These are phyloP conservation scores for Clarias gariepinus DNA, from an alignment of 2,113 vertebrate species.

Conservation along the genomic window DNA sequence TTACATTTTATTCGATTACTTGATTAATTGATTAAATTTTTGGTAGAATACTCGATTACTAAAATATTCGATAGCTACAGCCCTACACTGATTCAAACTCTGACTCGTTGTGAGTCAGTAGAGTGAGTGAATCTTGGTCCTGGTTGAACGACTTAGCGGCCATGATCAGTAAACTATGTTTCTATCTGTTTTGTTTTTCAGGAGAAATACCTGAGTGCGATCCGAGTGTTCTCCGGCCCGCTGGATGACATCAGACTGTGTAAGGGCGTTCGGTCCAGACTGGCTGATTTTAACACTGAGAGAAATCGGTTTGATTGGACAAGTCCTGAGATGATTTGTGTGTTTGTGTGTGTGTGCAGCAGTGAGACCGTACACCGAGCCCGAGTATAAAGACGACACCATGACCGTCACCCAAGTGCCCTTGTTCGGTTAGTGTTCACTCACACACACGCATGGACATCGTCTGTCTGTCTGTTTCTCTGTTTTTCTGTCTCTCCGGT, in stretches of 20 bases:
- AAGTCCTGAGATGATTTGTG: not conserved
- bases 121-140: not conserved
- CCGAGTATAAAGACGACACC: constrained; percentile 64
- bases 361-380: constrained; percentile 68
- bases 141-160: not conserved
- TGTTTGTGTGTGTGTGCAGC: constrained; percentile 52
- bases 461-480: not conserved
- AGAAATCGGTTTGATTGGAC: not conserved
- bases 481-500: not conserved
- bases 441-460: too few relatives aligned
- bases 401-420: constrained; percentile 83
- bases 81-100: too few relatives aligned
- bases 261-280: constrained; percentile 29
- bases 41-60: too few relatives aligned
- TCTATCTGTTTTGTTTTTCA: constrained; percentile 8
- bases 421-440: constrained; percentile 78
- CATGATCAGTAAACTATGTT: not conserved
- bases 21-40: too few relatives aligned
- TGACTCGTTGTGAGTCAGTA: not conserved
- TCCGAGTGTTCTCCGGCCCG: constrained; percentile 71
- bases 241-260: constrained; percentile 73
- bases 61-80: too few relatives aligned
- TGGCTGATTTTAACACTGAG: not conserved
- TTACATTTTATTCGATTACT: too few relatives aligned
- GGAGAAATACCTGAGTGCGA: constrained; percentile 70